A percentile compares a stretch with the other conserved stretches of the same genome.
Evolutionary conservation across 2,113 vertebrate species (phyloP).

Genomic region (Nyctibius bracteatus): DNA sequence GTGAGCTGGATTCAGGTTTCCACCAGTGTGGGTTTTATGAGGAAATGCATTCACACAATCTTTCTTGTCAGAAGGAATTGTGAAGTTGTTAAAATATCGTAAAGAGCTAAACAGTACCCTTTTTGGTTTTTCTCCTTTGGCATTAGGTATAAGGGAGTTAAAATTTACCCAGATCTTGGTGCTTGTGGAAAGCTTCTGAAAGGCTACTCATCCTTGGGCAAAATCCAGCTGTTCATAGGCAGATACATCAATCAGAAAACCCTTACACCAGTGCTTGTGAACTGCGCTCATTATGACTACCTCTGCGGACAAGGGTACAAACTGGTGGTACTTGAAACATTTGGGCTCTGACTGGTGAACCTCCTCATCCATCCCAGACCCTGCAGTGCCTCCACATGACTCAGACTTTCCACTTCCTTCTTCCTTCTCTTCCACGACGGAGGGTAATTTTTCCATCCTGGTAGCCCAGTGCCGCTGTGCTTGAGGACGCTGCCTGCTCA

Average conservation of each 20-base stretch:
- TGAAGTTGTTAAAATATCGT: neutral
- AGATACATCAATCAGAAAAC: neutral
- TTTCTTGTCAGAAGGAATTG: neutral
- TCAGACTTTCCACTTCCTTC: neutral
- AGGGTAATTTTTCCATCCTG: neutral
- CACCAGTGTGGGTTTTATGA: neutral
- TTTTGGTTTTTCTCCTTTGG: neutral
- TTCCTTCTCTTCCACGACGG: neutral
- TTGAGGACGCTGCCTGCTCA: neutral
- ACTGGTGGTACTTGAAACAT: neutral
- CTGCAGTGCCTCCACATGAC: rapidly evolving
- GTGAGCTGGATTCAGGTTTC: neutral
- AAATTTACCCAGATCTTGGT: neutral
- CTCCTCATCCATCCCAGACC: neutral
- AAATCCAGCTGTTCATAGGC: neutral
- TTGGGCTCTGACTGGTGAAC: neutral
- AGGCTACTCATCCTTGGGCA: neutral
- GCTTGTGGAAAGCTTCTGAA: neutral
- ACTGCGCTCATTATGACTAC: rapidly evolving
- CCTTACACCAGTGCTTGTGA: neutral
- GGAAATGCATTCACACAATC: neutral
- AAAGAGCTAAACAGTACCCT: neutral
- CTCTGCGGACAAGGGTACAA: rapidly evolving
- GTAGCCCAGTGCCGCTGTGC: rapidly evolving
- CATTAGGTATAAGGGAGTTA: neutral